Evolutionary conservation across 2,888 invertebrate genomes (phyloP), one percentile per base, ranked within the genome.

Genomic region (Cantharis rufa): DNA sequence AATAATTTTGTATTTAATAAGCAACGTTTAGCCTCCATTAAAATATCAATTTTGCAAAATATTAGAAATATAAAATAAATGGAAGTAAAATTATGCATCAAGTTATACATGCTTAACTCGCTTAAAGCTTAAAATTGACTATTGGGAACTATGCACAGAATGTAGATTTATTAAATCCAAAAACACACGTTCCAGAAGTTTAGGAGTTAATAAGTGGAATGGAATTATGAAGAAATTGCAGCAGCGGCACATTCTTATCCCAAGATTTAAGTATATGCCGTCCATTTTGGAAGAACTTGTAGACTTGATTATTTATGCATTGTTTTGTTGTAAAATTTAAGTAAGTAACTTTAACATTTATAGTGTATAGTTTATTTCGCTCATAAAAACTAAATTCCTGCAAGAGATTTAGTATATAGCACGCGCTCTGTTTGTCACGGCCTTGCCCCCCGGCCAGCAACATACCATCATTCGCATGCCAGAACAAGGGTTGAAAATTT

Each of bases 391-490:
- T 75, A 74, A 64, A 75, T 77, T 72, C 62, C 74, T 71, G 62
- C 69, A 74, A 74, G 73, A 79, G 78, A 80, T 79, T 80, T 80
- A 80, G 72, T 71, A 75, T 71, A 75, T 79, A 71, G 79, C 70
- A 74, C 72, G 80, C 74, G 74, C 78, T 76, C 77, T 70, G 70
- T 71, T 74, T 78, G 80, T 78, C 80, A 74, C 77, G 76, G 80
- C 78, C 80, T 80, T 81, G 80, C 82, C 84, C 81, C 81, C 79
- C 82, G 83, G 82, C 81, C 79, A 80, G 81, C 80, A 81, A 81
- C 82, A 83, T 84, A 80, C 83, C 83, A 85, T 84, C 84, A 83
- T 84, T 85, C 85, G 84, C 84, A 85, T 84, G 84, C 84, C 85
- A 84, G 83, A 82, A 83, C 83, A 82, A 82, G 84, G 83, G 81